Evolutionary conservation across 2,113 vertebrate species (phyloP).

Genomic region (Rhinoptilus africanus): DNA sequence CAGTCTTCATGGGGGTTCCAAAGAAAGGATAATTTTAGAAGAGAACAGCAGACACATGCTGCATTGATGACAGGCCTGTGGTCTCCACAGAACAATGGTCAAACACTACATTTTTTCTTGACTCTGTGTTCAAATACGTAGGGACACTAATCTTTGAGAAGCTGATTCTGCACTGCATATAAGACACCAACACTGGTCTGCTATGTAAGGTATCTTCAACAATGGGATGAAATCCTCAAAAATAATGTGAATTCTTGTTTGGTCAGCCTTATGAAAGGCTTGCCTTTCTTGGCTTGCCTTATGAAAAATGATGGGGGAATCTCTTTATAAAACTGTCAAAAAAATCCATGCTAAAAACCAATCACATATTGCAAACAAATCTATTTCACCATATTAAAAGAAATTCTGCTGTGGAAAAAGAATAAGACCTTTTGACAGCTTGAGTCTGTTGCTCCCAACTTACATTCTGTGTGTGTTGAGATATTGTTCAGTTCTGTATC

Average conservation of each 20-base stretch:
- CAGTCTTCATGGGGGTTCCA: neutral
- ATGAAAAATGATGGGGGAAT: neutral
- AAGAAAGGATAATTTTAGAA: neutral
- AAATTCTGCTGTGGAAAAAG: neutral
- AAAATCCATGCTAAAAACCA: neutral
- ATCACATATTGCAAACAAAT: neutral
- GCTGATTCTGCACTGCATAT: neutral
- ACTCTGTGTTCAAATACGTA: neutral
- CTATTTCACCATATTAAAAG: neutral
- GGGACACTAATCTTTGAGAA: neutral
- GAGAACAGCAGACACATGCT: neutral
- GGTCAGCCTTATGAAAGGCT: neutral
- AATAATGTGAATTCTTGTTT: neutral
- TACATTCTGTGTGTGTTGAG: neutral
- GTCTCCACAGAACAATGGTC: neutral
- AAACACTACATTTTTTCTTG: neutral
- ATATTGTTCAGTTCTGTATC: neutral
- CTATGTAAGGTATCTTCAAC: neutral
- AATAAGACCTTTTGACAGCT: neutral
- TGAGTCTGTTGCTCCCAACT: neutral
- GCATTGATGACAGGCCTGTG: neutral
- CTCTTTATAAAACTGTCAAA: neutral
- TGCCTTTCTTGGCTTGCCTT: neutral
- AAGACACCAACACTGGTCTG: neutral
- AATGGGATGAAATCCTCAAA: neutral